phyloP scores from a whole-genome alignment of 2,888 invertebrate species.

The Tetrapedia diversipes region DNA sequence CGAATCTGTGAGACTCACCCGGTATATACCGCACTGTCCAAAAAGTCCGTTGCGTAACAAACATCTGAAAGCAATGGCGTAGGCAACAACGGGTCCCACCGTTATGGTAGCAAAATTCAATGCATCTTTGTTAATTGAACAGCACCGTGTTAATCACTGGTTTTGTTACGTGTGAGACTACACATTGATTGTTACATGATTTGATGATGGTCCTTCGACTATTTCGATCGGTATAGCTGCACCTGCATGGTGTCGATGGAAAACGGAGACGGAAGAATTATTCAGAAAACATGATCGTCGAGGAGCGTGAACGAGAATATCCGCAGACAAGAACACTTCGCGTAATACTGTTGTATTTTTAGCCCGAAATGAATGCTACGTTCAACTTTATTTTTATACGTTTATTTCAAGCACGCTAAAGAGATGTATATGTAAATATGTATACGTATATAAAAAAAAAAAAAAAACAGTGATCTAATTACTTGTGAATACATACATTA shows the following conservation, averaged over 20 bases:
- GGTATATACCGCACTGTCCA: background rate
- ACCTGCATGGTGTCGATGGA: slow-evolving; percentile 36
- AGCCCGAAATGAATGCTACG: slow-evolving; percentile 34
- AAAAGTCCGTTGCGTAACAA: background rate
- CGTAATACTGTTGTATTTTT: slow-evolving; percentile 53
- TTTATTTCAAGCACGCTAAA: slow-evolving; percentile 32
- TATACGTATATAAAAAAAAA: slow-evolving; percentile 7
- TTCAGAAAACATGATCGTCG: slow-evolving; percentile 23
- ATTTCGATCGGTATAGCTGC: slow-evolving; percentile 13
- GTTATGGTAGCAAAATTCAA: slow-evolving; percentile 14
- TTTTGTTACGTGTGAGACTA: slow-evolving; percentile 34
- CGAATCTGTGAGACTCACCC: too few species aligned
- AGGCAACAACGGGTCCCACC: background rate
- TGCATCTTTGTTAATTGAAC: slow-evolving; percentile 24
- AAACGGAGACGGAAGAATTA: slow-evolving; percentile 33
- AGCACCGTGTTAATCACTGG: slow-evolving; percentile 38
- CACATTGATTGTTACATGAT: slow-evolving; percentile 35
- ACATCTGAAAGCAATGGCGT: background rate
- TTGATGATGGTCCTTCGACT: slow-evolving; percentile 5
- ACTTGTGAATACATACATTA: background rate
- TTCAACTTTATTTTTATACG: slow-evolving; percentile 33
- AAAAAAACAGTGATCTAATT: background rate
- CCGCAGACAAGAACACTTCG: slow-evolving; percentile 43
- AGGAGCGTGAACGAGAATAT: slow-evolving; percentile 34
- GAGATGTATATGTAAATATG: background rate